Evolutionary conservation across 37 sponge, comb jelly and placozoan species (phyloP), one percentile per base, ranked within the genome.

Genomic region (Spongia lamella): DNA sequence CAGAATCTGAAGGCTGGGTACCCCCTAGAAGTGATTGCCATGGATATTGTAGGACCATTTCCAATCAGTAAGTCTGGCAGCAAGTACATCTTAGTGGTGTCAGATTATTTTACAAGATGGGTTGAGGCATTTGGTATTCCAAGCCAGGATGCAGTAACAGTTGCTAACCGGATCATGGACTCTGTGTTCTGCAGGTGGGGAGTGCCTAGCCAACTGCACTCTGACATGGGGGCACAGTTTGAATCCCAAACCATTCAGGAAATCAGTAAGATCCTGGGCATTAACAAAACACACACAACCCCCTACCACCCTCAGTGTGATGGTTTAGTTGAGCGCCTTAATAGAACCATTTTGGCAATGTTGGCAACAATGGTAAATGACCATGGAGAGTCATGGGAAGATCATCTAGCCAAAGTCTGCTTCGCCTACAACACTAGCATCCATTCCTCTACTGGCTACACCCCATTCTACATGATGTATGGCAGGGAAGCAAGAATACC

Each of bases 91-190:
- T 37, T 79, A 15, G 79, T 79, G 1, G 53, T 68, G n/a, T 34
- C 58, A 22, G 79, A 68, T 52, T 79, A 79, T 54, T 79, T 79
- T 58, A 66, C 79, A 21, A 79, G 54, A 47, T 79, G 79, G 79
- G 55, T 26, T 19, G 79, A 66, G 62, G 79, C 79, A 14, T 79
- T 54, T 38, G 24, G 58, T 32, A 32, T 68, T 13, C 61, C 37
- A 7, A 39, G 67, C 47, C 31, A 26, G 38, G 60, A 68, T 37
- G 79, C 79, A 29, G 49, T n/a, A 7, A 66, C 79, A 54, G 59
- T 66, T 17, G 69, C 60, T 3, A 30, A 38, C 7, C 16, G 22
- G 19, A 35, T 79, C 1, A 43, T 53, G 17, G 51, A 61, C 29
- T 38, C 34, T 9, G 24, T 69, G 29, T 15, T 75, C 38, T 61